phyloP scores from a whole-genome alignment of 2,113 vertebrate genomes.

The Thinocorus orbignyianus region DNA sequence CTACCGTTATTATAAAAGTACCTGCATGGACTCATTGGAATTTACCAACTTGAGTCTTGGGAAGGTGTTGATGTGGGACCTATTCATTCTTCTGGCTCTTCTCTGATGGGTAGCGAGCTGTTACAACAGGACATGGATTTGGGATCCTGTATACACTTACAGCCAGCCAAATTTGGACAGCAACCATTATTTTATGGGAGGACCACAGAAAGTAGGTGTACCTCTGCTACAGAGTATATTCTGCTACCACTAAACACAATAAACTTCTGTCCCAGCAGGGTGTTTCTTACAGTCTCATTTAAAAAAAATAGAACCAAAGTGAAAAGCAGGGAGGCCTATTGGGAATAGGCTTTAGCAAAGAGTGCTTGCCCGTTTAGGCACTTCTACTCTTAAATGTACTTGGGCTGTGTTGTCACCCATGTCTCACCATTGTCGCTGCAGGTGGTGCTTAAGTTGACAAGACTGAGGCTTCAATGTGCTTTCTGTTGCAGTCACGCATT shows the following conservation, averaged over 20 bases:
- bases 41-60: background rate
- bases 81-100: background rate
- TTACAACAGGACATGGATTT: background rate
- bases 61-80: background rate
- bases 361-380: background rate
- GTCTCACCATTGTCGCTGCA: background rate
- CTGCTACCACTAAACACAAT: background rate
- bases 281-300: background rate
- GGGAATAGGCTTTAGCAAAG: background rate
- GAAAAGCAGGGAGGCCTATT: fast-evolving
- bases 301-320: background rate
- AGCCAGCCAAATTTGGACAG: background rate
- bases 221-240: background rate
- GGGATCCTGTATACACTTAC: background rate
- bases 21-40: background rate
- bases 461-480: background rate
- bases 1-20: background rate
- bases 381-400: background rate
- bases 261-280: background rate
- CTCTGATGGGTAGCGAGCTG: background rate
- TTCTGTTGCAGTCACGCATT: background rate
- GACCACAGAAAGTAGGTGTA: background rate
- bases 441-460: background rate
- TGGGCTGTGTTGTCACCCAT: background rate
- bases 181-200: background rate